Base-by-base conservation (phyloP, 2,888 invertebrate species). In the Rosalia funebris region DNA sequence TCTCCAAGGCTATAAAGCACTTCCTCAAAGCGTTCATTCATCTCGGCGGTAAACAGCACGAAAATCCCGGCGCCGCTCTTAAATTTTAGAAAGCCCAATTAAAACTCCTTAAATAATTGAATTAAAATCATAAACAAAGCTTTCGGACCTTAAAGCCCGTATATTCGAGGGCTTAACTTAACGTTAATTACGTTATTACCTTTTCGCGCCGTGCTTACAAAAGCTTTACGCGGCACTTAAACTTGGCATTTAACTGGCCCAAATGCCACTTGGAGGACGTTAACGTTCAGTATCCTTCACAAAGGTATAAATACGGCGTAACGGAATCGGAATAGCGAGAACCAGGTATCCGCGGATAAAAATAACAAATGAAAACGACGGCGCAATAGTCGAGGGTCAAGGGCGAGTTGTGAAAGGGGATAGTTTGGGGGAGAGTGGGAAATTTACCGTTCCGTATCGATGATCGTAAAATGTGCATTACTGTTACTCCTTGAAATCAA, bases 111-210 rank as follows among this genome's bases (percentile, higher is more conserved):
- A 44, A 44, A 44, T 44, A 44, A 44, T 44, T 44, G 44, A 44
- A 44, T 44, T 44, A 44, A 44, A 44, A 44, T 44, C 44, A 25
- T 44, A 44, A 44, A 44, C 44, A 44, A 19, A 25, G 44, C 44
- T 14, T 44, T 25, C 14, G 20, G 44, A 25, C 19, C 44, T 25
- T 44, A 20, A 44, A 44, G 11, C 20, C 20, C 44, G 20, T 20
- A 20, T 25, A 44, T 25, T 14, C 12, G 44, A 14, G 44, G 5
- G 20, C 44, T 44, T 44, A 44, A 44, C 44, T 44, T 25, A 14
- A 44, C 44, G 44, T 44, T 44, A 44, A 44, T 44, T 44, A 44
- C 44, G 16, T 44, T 44, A 44, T 44, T 44, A 44, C 44, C 44
- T 25, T 44, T 44, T 44, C 25, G 44, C 44, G 14, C 44, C 17